A percentile compares a stretch with the other conserved stretches of the same genome.
Conservation (phyloP, 1,140 invertebrate species). For the Cydia strobilella region DNA sequence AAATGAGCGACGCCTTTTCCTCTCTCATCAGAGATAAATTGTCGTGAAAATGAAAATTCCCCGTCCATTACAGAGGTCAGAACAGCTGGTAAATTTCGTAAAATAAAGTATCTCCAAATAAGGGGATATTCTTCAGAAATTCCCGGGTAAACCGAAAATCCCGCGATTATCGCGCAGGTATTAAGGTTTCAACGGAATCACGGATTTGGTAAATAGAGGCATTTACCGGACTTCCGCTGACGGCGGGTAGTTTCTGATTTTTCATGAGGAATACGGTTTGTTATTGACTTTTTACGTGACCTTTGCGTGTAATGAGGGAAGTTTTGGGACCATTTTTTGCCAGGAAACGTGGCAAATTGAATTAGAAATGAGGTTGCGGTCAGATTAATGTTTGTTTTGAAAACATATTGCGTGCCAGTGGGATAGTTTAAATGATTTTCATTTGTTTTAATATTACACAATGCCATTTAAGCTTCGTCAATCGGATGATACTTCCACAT, state of each 20-base stretch:
- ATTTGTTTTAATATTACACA: no score
- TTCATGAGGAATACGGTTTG: conserved; percentile 23
- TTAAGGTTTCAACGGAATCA: conserved; percentile 30
- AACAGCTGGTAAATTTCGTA: conserved; percentile 1
- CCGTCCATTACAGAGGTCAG: conserved; percentile 15
- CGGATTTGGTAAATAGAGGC: conserved; percentile 30
- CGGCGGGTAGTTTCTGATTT: conserved; percentile 27
- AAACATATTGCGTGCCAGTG: background rate
- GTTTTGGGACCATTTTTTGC: conserved; percentile 1
- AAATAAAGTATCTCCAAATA: conserved; percentile 28
- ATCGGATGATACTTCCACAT: no score
- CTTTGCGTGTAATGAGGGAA: conserved; percentile 22
- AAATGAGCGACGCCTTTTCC: background rate
- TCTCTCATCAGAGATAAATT: background rate
- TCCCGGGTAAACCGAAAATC: conserved; percentile 18
- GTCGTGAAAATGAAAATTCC: background rate
- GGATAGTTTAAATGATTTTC: no score
- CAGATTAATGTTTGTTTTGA: conserved; percentile 8
- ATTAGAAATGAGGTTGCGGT: background rate
- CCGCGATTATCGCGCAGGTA: conserved; percentile 29
- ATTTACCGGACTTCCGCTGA: conserved; percentile 23
- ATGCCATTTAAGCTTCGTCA: no score
- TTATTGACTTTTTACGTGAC: conserved; percentile 27
- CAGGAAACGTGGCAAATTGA: background rate
- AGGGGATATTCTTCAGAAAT: conserved; percentile 17